phyloP scores from a whole-genome alignment of 2,113 vertebrate genomes.

The Atractosteus spatula region DNA sequence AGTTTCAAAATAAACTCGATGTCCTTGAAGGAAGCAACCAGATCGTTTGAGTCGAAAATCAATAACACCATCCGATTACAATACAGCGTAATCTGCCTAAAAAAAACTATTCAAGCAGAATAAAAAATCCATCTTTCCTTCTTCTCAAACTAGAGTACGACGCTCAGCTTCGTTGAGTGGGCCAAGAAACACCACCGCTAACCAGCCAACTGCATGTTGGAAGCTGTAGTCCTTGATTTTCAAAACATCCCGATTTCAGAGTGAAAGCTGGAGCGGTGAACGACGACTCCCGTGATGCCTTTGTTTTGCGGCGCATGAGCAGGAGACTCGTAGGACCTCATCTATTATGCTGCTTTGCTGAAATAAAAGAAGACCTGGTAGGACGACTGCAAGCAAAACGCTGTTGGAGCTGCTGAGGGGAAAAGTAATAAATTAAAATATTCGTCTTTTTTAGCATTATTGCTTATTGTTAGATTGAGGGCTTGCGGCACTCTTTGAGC shows the following conservation, averaged over 20 bases:
- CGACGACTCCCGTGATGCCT: slow-evolving; percentile 74
- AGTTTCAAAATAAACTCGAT: no score
- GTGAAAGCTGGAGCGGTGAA: slow-evolving; percentile 35
- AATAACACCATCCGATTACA: no score
- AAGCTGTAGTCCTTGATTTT: slow-evolving; percentile 58
- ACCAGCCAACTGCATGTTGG: slow-evolving; percentile 39
- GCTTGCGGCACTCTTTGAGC: slow-evolving; percentile 27
- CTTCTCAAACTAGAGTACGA: neutral
- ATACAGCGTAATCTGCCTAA: no score
- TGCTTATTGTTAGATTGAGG: slow-evolving; percentile 40
- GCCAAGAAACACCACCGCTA: slow-evolving; percentile 26
- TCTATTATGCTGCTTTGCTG: slow-evolving; percentile 91
- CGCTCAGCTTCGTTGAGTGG: slow-evolving; percentile 12
- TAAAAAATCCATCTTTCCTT: no score
- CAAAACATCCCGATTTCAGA: slow-evolving; percentile 9
- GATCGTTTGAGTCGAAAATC: no score
- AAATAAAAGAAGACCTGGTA: slow-evolving; percentile 77
- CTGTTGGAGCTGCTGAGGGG: slow-evolving; percentile 73
- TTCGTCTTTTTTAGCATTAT: slow-evolving; percentile 34
- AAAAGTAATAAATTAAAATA: slow-evolving; percentile 74
- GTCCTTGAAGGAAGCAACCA: no score
- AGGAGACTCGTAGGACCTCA: slow-evolving; percentile 74
- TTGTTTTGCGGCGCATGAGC: slow-evolving; percentile 76
- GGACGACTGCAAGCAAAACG: slow-evolving; percentile 71
- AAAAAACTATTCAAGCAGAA: no score